Conservation (phyloP, 2,797 vertebrate genomes). For the Ctenochaetus hawaiiensis region DNA sequence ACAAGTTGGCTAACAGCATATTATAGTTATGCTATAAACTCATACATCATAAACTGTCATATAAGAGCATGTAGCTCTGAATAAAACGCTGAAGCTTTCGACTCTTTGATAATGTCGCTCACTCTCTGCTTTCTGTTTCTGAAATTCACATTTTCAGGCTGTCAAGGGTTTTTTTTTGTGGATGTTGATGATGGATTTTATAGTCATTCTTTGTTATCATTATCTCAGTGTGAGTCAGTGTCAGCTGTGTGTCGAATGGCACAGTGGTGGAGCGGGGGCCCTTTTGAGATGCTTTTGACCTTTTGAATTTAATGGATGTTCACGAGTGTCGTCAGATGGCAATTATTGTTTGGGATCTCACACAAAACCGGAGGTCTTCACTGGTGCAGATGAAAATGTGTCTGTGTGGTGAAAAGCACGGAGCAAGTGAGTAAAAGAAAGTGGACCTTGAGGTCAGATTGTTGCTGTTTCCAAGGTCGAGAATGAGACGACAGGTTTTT, state of each 20-base stretch:
- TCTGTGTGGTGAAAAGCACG: not conserved
- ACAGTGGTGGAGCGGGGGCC: slow-evolving; percentile 18
- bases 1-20: slow-evolving; percentile 41
- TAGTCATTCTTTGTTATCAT: slow-evolving; percentile 45
- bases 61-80: slow-evolving; percentile 43
- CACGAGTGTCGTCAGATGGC: slow-evolving; percentile 20
- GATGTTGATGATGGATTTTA: slow-evolving; percentile 55
- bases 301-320: slow-evolving; percentile 49
- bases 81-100: slow-evolving; percentile 44
- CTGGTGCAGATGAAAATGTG: not conserved
- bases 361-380: slow-evolving; percentile 18
- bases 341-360: slow-evolving; percentile 17
- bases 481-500: not conserved
- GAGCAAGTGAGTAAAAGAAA: not conserved
- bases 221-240: slow-evolving; percentile 39
- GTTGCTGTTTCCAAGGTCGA: not conserved
- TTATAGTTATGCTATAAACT: slow-evolving; percentile 42
- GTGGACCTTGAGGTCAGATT: not conserved
- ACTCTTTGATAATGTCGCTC: not conserved
- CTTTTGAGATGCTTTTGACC: slow-evolving; percentile 45
- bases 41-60: slow-evolving; percentile 50
- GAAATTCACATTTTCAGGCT: slow-evolving; percentile 34
- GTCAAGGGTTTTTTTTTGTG: slow-evolving; percentile 26
- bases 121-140: slow-evolving; percentile 30
- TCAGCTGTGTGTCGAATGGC: slow-evolving; percentile 20